Evolutionary conservation across 1,140 invertebrate genomes (phyloP).

Genomic region (Philopotamus ludificatus): DNA sequence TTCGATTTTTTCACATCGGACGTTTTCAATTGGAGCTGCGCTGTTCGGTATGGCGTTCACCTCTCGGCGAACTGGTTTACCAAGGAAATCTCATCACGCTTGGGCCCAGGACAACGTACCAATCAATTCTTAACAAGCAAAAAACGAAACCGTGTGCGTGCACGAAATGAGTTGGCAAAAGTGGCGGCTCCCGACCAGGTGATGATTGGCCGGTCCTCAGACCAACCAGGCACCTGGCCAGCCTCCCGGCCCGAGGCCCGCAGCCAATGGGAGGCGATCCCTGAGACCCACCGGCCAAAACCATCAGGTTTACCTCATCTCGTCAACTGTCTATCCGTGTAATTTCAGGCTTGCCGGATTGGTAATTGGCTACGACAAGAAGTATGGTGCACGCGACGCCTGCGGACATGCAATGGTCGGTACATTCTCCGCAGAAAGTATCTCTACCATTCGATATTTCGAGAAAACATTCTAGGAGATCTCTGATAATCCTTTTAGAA

Average conservation of each 20-base stretch:
- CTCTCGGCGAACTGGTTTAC: slow-evolving; percentile 2
- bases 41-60: neutral
- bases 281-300: neutral
- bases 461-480: too few relatives aligned
- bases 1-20: neutral
- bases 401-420: neutral
- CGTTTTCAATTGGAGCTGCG: neutral
- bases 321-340: slow-evolving; percentile 4
- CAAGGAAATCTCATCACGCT: neutral
- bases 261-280: neutral
- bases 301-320: neutral
- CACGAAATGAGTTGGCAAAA: slow-evolving; percentile 10
- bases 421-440: too few relatives aligned
- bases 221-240: slow-evolving; percentile 19
- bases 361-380: neutral
- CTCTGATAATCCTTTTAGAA: too few relatives aligned
- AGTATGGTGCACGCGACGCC: neutral
- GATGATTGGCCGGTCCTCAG: slow-evolving; percentile 9
- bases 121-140: neutral
- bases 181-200: neutral
- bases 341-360: neutral
- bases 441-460: too few relatives aligned
- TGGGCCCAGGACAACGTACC: neutral
- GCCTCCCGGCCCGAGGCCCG: too few relatives aligned
- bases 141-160: slow-evolving; percentile 2